phyloP scores from a whole-genome alignment of 2,888 invertebrate genomes.

The Cantharis rufa region DNA sequence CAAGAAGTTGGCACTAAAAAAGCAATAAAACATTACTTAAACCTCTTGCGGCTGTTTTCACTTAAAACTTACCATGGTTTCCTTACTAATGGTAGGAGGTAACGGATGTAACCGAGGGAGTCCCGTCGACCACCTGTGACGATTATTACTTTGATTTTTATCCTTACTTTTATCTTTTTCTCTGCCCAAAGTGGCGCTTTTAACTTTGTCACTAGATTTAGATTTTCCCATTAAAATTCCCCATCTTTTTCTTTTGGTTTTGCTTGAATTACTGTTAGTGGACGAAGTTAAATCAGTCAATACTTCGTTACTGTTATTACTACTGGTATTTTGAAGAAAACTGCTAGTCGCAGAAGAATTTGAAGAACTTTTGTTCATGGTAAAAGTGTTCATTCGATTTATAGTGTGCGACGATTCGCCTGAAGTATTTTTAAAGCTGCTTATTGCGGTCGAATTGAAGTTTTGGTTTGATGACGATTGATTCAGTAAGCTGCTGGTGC shows the following conservation, averaged over 20 bases:
- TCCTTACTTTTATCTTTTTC: constrained; percentile 63
- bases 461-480: constrained; percentile 30
- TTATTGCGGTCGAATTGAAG: constrained; percentile 28
- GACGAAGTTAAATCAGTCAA: constrained; percentile 33
- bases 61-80: constrained; percentile 69
- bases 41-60: background rate
- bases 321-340: constrained; percentile 25
- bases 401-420: constrained; percentile 10
- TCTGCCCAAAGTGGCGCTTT: constrained; percentile 72
- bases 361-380: constrained; percentile 40
- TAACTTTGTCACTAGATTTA: constrained; percentile 62
- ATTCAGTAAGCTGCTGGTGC: constrained; percentile 34
- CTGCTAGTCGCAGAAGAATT: constrained; percentile 23
- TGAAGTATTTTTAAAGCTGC: constrained; percentile 8
- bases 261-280: constrained; percentile 31
- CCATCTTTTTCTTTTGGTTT: constrained; percentile 65
- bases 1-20: constrained; percentile 65
- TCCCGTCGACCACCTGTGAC: constrained; percentile 74
- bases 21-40: background rate
- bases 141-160: constrained; percentile 58
- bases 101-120: constrained; percentile 71
- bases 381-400: constrained; percentile 42
- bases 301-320: constrained; percentile 25
- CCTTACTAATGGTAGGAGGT: constrained; percentile 77
- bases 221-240: constrained; percentile 69